Conservation (phyloP, 2,797 vertebrate genomes). For the Gephyroberyx darwinii region DNA sequence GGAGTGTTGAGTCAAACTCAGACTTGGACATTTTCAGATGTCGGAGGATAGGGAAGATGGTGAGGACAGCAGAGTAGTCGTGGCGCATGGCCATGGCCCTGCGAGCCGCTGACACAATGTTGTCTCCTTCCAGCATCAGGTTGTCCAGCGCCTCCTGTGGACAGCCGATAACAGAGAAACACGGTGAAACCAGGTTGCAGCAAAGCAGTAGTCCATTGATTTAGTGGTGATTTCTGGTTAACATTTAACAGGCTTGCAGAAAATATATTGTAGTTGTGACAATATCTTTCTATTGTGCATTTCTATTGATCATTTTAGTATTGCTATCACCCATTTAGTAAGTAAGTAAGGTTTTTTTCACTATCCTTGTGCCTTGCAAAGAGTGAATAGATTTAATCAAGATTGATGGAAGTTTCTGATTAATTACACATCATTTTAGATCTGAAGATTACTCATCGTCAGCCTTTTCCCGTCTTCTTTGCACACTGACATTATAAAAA, state of each 20-base stretch:
- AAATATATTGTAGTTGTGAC: not conserved
- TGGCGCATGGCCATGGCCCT: conserved; percentile 90
- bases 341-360: too few relatives aligned
- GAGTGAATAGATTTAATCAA: too few relatives aligned
- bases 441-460: too few relatives aligned
- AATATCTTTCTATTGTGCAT: not conserved
- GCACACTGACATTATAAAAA: too few relatives aligned
- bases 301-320: not conserved
- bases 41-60: conserved; percentile 94
- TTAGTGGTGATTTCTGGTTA: not conserved
- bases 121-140: conserved; percentile 96
- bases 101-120: conserved; percentile 91
- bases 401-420: too few relatives aligned
- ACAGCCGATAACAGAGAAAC: not conserved
- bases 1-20: conserved; percentile 94
- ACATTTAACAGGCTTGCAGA: not conserved
- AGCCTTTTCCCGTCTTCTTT: too few relatives aligned
- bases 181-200: too few relatives aligned
- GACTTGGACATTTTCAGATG: conserved; percentile 97
- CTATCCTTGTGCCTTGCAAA: too few relatives aligned
- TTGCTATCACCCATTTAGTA: too few relatives aligned
- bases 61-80: conserved; percentile 95
- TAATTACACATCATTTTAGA: too few relatives aligned
- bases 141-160: conserved; percentile 93
- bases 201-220: not conserved